A percentile compares a stretch with the other conserved stretches of the same genome.
phyloP scores from a whole-genome alignment of 1,140 invertebrate genomes.

The Drosophila pallidifrons region DNA sequence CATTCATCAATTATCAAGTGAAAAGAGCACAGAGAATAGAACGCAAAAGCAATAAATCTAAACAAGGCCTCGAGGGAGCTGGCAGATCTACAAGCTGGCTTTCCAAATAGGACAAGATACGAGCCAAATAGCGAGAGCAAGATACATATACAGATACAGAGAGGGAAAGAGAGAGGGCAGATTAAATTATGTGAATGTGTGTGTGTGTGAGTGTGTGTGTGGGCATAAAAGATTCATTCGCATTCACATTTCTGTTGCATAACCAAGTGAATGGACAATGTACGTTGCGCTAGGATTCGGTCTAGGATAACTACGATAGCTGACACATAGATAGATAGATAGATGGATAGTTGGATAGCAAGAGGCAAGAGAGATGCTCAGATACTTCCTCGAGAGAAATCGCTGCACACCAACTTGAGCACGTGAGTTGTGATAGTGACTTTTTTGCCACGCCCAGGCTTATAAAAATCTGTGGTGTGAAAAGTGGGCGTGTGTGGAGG shows the following conservation, averaged over 20 bases:
- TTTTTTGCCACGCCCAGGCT: conserved; percentile 9
- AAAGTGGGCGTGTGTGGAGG: neutral
- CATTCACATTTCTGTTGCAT: conserved; percentile 30
- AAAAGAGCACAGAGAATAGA: conserved; percentile 46
- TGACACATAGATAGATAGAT: conserved; percentile 2
- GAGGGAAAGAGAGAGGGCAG: neutral
- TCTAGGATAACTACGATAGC: neutral
- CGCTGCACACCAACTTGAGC: neutral
- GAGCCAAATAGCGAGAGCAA: neutral
- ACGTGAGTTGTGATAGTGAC: conserved; percentile 10
- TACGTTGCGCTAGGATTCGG: neutral
- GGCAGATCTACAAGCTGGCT: conserved; percentile 26
- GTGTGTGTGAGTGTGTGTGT: conserved; percentile 21
- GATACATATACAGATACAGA: neutral
- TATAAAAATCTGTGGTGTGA: conserved; percentile 14
- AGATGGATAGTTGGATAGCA: neutral
- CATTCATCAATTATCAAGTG: conserved; percentile 79
- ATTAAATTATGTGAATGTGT: conserved; percentile 33
- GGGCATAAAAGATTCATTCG: conserved; percentile 30
- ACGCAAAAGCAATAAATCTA: conserved; percentile 69
- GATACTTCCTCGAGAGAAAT: neutral
- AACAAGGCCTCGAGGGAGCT: conserved; percentile 58
- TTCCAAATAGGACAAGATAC: conserved; percentile 23
- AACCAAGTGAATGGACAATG: conserved; percentile 24
- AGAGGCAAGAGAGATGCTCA: neutral